Base-by-base conservation (phyloP, 2,113 vertebrate genomes). In the Phycodurus eques region DNA sequence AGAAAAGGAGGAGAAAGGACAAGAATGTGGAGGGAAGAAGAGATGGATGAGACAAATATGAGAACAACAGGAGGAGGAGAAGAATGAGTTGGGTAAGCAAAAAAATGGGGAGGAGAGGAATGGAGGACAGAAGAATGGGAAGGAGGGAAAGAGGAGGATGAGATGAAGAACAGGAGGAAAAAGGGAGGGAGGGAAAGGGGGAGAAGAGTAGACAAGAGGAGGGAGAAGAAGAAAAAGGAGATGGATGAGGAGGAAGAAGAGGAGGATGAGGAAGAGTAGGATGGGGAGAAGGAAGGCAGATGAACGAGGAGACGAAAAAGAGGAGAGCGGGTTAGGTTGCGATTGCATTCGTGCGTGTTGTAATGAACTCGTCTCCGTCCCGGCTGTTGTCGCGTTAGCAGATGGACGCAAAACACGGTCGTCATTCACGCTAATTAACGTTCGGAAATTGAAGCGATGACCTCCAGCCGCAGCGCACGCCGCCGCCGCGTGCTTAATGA, bases 331-430 rank as follows among this genome's bases (percentile, higher is more conserved):
- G 51, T 53, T 53, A 19, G 19, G 35, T 3, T 6, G 35, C 6
- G 0, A 65, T 42, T 42, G 39, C 71, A 76, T 78, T 71, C 71
- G 64, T 72, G 66, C 56, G 59, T 20, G 35, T 39, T 6, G 35
- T 39, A 39, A 39, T 39, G 35, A 39, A 5, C 35, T 39, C 35
- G 3, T 39, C 35, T 39, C 35, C 35, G 35, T 39, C 35, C 35
- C 35, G 35, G 35, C 6, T 39, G 35, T 39, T 39, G 35, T 13
- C 44, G 71, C 83, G 72, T 65, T 81, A 68, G 74, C 88, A 92
- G 87, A 88, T 83, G 87, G 87, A 87, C 69, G 75, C 71, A 82
- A 80, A 86, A 79, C 84, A 49, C 33, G 31, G 81, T 65, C 1
- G 77, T 83, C 82, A 83, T 65, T 61, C 62, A 65, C 65, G 54